Evolutionary conservation across 2,888 invertebrate species (phyloP).

Genomic region (Malacosoma neustria): DNA sequence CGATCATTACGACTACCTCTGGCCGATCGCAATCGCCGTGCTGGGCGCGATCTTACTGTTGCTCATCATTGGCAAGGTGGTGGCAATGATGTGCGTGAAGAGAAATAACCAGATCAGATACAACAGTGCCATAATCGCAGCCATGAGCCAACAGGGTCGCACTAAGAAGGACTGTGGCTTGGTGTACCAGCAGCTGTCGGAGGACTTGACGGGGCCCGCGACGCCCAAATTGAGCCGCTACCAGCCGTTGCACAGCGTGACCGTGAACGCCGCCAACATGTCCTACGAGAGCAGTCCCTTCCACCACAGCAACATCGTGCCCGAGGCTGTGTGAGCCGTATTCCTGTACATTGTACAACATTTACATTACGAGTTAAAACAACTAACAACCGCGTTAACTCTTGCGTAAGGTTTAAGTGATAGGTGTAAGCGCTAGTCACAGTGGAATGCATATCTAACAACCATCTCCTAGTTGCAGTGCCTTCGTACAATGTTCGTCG

Average conservation of each 20-base stretch:
- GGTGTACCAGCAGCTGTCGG: slow-evolving; percentile 86
- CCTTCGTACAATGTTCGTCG: slow-evolving; percentile 49
- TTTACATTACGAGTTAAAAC: slow-evolving; percentile 34
- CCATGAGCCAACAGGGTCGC: slow-evolving; percentile 68
- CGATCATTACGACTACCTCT: slow-evolving; percentile 65
- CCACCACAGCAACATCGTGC: slow-evolving; percentile 77
- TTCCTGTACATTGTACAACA: slow-evolving; percentile 25
- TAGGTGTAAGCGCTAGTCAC: slow-evolving; percentile 68
- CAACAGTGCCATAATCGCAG: slow-evolving; percentile 69
- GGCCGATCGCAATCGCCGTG: slow-evolving; percentile 75
- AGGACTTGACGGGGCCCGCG: slow-evolving; percentile 81
- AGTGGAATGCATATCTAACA: slow-evolving; percentile 43
- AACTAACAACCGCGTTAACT: slow-evolving; percentile 63
- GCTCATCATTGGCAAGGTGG: slow-evolving; percentile 66
- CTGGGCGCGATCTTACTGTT: slow-evolving; percentile 73
- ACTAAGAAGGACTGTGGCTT: slow-evolving; percentile 82
- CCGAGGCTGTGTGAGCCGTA: slow-evolving; percentile 71
- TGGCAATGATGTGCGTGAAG: slow-evolving; percentile 52
- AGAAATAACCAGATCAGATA: slow-evolving; percentile 54
- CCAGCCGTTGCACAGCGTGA: slow-evolving; percentile 69
- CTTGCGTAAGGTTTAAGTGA: slow-evolving; percentile 65
- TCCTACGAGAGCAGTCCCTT: slow-evolving; percentile 78
- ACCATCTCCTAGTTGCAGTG: slow-evolving; percentile 45
- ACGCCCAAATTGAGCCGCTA: slow-evolving; percentile 81
- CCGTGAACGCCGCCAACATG: slow-evolving; percentile 59